Evolutionary conservation across 2,888 invertebrate species (phyloP), one percentile per base, ranked within the genome.

Genomic region (Galeopsomyia nigrocyanea): DNA sequence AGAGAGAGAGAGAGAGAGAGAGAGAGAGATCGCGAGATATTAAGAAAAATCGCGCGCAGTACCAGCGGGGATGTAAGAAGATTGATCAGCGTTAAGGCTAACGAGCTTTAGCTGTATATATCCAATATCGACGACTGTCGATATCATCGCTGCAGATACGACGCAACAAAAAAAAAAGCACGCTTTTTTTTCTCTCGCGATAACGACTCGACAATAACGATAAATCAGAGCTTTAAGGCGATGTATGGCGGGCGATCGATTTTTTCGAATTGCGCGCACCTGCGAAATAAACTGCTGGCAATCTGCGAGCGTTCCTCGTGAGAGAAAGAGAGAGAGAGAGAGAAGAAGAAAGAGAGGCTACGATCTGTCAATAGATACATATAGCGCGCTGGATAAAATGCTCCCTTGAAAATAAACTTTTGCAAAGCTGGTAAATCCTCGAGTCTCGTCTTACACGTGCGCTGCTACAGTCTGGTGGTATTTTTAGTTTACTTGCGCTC

Each of bases 171-270:
- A 62, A 46, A 50, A 50, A 62, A 50, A 50, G 19, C 62, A 56
- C 46, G 65, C 49, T 31, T 55, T 39, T 73, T 46, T 65, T n/a
- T n/a, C n/a, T n/a, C n/a, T 63, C 26, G 58, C 39, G 71, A 71
- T 69, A 67, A 73, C 71, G 76, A 73, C 63, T 74, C 66, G 76
- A 72, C 66, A 70, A 73, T 71, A 74, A 78, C 79, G 80, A 82
- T 82, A 80, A 82, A 82, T 82, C 80, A 81, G 77, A 77, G 77
- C 75, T 78, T 78, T 79, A 78, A 78, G 71, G 76, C 76, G 76
- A 78, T 72, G 76, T 74, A 74, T 65, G 58, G 47, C 47, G 51
- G 47, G 47, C 67, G 67, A 71, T 74, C 71, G 71, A 74, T 74
- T 74, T 73, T 39, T 74, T 61, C 55, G 56, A 74, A 71, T 74